phyloP scores from a whole-genome alignment of 92 coral and sea anemone genomes.

The Heliopora coerulea region DNA sequence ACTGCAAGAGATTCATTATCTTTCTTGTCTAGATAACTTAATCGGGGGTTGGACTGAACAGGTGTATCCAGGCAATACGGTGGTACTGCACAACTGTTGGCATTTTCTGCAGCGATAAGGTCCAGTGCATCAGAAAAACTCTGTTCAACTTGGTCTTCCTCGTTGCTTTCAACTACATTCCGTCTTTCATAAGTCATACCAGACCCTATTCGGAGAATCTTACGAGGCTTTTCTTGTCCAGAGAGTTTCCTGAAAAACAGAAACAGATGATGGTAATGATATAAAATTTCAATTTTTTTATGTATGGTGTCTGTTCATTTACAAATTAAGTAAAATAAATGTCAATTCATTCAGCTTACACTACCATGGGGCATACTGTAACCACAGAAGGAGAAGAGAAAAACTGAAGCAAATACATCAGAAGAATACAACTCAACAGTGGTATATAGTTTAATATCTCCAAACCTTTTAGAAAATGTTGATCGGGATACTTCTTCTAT shows the following conservation, averaged over 20 bases:
- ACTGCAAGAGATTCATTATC: not conserved
- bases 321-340: too few species aligned
- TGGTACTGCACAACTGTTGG: not conserved
- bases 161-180: not conserved
- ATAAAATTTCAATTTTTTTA: too few species aligned
- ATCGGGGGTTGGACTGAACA: not conserved
- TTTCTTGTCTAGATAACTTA: not conserved
- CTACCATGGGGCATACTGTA: too few species aligned
- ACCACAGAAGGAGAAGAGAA: too few species aligned
- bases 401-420: too few species aligned
- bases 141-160: slow-evolving; percentile 8
- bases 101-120: not conserved
- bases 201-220: slow-evolving; percentile 13
- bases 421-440: too few species aligned
- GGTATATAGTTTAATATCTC: not conserved
- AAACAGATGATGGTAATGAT: not conserved
- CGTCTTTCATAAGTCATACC: slow-evolving; percentile 4
- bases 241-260: slow-evolving; percentile 22
- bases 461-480: slow-evolving; percentile 28
- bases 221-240: slow-evolving; percentile 34
- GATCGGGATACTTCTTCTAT: not conserved
- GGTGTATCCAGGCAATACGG: not conserved
- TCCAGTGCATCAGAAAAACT: slow-evolving; percentile 1
- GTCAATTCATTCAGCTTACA: too few species aligned
- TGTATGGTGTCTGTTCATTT: too few species aligned